A percentile compares a stretch with the other conserved stretches of the same genome.
phyloP scores from a whole-genome alignment of 2,113 vertebrate species.

The Willisornis vidua region DNA sequence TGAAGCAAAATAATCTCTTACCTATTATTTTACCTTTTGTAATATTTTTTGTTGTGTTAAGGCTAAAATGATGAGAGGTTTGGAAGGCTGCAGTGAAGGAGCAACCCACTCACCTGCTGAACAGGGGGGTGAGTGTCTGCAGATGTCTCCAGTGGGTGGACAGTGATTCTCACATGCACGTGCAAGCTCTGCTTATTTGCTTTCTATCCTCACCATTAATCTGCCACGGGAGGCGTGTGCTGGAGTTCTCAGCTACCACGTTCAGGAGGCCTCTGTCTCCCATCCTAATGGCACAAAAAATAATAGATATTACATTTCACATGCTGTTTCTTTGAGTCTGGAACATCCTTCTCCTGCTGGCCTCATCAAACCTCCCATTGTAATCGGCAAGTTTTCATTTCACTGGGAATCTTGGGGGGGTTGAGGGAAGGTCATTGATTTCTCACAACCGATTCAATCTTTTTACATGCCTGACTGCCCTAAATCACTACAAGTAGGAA shows the following conservation, averaged over 20 bases:
- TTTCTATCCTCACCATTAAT: background rate
- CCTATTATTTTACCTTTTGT: too few relatives aligned
- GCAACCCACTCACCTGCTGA: background rate
- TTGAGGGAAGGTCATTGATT: conserved; percentile 18
- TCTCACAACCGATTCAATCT: conserved; percentile 54
- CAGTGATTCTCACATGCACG: background rate
- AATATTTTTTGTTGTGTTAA: background rate
- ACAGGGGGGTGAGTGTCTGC: background rate
- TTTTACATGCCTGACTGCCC: conserved; percentile 61
- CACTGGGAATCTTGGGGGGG: conserved; percentile 8
- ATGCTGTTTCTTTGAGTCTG: background rate
- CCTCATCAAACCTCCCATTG: conserved; percentile 46
- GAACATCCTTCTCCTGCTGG: conserved; percentile 39
- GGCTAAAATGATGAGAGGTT: background rate
- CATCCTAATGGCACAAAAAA: background rate
- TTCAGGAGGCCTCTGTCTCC: background rate
- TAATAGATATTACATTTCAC: conserved; percentile 12
- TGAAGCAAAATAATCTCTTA: background rate
- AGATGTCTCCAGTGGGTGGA: background rate
- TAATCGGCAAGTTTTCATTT: conserved; percentile 65
- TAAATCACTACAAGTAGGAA: conserved; percentile 70
- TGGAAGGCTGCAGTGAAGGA: background rate
- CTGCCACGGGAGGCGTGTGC: background rate
- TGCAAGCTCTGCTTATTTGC: background rate
- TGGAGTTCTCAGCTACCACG: background rate